A percentile compares a stretch with the other conserved stretches of the same genome.
These are phyloP conservation scores for Mantis religiosa DNA, from an alignment of 2,888 invertebrate genomes.

Conservation along the genomic window DNA sequence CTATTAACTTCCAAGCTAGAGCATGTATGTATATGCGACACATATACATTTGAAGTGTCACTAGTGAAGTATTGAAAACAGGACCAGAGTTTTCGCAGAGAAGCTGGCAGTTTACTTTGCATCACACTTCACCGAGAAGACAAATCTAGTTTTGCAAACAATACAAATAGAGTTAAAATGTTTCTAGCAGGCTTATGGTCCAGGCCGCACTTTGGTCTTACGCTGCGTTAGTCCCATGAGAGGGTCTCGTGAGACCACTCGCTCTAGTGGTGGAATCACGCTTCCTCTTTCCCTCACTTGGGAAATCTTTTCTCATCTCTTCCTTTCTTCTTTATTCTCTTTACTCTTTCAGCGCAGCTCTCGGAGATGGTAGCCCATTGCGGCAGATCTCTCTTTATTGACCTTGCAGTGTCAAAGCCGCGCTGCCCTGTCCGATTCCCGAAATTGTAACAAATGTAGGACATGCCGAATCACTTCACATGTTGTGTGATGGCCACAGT, in stretches of 20 bases:
- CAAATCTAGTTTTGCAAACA: background rate
- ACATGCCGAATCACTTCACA: background rate
- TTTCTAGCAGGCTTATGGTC: background rate
- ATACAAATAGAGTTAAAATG: background rate
- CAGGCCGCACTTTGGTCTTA: background rate
- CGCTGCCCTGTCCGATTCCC: background rate
- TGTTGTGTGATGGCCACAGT: background rate
- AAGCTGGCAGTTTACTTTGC: too few species aligned
- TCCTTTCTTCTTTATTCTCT: background rate
- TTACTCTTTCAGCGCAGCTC: background rate
- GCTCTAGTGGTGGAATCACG: background rate
- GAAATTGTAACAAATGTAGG: background rate
- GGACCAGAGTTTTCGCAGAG: too few species aligned
- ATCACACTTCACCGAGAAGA: too few species aligned
- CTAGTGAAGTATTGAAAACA: too few species aligned
- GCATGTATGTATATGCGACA: too few species aligned
- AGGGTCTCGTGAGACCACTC: slow-evolving; percentile 10
- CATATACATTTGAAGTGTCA: too few species aligned
- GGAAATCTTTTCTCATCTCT: background rate
- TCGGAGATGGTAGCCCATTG: background rate
- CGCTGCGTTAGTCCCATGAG: background rate
- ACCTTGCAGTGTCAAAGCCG: background rate
- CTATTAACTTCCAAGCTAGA: too few species aligned
- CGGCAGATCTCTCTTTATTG: slow-evolving; percentile 4
- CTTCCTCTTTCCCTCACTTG: background rate